Conservation (phyloP, 2,888 invertebrate genomes). For the Geophilus truncorum region DNA sequence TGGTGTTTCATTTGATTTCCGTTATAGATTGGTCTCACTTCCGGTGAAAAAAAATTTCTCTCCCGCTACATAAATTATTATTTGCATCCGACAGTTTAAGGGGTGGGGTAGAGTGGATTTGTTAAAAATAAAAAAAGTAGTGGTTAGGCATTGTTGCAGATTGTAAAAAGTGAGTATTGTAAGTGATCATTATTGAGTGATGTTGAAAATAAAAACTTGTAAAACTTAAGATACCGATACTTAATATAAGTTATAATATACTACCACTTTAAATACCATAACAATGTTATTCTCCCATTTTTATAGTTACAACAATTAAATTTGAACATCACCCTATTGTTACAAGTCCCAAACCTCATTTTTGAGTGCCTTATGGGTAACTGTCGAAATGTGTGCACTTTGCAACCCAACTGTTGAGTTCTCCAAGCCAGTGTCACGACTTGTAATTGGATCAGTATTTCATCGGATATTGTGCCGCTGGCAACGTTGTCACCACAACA, state of each 20-base stretch:
- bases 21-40: neutral
- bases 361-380: too few relatives aligned
- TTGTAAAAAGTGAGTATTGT: too few relatives aligned
- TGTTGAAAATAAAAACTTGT: too few relatives aligned
- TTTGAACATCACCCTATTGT: too few relatives aligned
- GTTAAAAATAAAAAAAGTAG: neutral
- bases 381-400: neutral
- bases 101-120: neutral
- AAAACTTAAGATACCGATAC: too few relatives aligned
- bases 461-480: slow-evolving; percentile 3
- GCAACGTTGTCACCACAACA: neutral
- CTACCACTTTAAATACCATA: too few relatives aligned
- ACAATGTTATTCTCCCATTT: too few relatives aligned
- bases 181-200: too few relatives aligned
- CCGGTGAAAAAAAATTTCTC: neutral
- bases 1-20: neutral
- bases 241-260: too few relatives aligned
- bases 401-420: neutral
- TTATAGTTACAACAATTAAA: too few relatives aligned
- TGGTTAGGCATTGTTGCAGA: too few relatives aligned
- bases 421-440: neutral
- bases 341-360: too few relatives aligned
- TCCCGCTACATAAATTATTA: neutral
- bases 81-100: neutral
- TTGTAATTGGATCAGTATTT: slow-evolving; percentile 4